phyloP scores from a whole-genome alignment of 2,113 vertebrate genomes.

The Sinocyclocheilus anshuiensis region DNA sequence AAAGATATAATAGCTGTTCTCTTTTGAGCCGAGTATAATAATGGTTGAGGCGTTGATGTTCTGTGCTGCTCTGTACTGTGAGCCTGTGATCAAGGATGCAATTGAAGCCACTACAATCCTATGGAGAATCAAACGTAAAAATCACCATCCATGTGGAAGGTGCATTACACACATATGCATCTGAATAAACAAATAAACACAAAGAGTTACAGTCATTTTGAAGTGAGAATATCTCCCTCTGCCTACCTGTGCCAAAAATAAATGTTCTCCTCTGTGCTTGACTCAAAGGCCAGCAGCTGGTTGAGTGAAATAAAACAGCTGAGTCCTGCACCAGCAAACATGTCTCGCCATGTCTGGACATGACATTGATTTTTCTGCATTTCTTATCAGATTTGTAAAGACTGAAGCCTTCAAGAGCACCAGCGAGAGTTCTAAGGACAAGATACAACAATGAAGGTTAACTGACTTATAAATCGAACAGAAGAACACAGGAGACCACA shows the following conservation, averaged over 20 bases:
- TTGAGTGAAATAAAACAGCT: not conserved
- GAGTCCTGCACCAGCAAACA: not conserved
- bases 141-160: not conserved
- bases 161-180: slow-evolving; percentile 1
- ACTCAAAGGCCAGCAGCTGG: slow-evolving; percentile 17
- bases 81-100: not conserved
- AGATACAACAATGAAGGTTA: slow-evolving; percentile 20
- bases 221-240: not conserved
- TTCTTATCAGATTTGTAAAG: slow-evolving; percentile 46
- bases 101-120: not conserved
- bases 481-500: not conserved
- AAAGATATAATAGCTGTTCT: not conserved
- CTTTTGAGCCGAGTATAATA: not conserved
- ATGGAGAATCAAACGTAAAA: not conserved
- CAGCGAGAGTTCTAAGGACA: slow-evolving; percentile 10
- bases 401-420: slow-evolving; percentile 26
- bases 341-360: slow-evolving; percentile 43
- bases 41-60: not conserved
- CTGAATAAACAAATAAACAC: slow-evolving; percentile 17
- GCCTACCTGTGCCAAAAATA: slow-evolving; percentile 23
- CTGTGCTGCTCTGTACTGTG: not conserved
- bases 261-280: not conserved
- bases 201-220: not conserved
- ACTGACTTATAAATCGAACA: not conserved
- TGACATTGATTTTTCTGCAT: slow-evolving; percentile 38